These are phyloP conservation scores for Masnerella sp. DNA, from an alignment of 2,888 invertebrate species.

Conservation along the genomic window DNA sequence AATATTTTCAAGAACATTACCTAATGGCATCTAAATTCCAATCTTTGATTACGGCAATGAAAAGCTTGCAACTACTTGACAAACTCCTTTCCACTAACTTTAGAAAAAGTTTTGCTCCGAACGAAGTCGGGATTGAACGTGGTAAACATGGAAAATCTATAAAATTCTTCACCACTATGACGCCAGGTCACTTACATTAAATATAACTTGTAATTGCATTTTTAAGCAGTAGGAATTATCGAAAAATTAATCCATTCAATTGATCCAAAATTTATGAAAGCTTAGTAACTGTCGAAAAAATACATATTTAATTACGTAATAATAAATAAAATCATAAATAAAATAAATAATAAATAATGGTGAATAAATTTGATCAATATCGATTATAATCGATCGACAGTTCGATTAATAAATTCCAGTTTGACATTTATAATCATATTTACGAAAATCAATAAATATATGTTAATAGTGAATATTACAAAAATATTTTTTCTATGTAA, in stretches of 20 bases:
- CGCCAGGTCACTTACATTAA: constrained; percentile 16
- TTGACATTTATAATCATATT: no score
- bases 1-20: constrained; percentile 6
- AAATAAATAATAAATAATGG: no score
- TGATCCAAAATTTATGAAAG: background rate
- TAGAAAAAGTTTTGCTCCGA: constrained; percentile 23
- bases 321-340: no score
- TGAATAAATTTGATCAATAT: no score
- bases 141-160: constrained; percentile 32
- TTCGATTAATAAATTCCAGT: no score
- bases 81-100: constrained; percentile 24
- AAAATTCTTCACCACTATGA: constrained; percentile 14
- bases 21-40: constrained; percentile 14
- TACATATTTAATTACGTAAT: background rate
- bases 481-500: no score
- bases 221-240: constrained; percentile 24
- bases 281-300: background rate
- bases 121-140: constrained; percentile 18
- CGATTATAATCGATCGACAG: no score
- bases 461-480: no score
- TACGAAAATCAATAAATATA: no score
- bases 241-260: background rate
- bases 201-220: constrained; percentile 45
- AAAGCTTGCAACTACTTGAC: constrained; percentile 21
- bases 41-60: constrained; percentile 33